Base-by-base conservation (phyloP, 1,140 invertebrate species). In the Matsumurasca onukii region DNA sequence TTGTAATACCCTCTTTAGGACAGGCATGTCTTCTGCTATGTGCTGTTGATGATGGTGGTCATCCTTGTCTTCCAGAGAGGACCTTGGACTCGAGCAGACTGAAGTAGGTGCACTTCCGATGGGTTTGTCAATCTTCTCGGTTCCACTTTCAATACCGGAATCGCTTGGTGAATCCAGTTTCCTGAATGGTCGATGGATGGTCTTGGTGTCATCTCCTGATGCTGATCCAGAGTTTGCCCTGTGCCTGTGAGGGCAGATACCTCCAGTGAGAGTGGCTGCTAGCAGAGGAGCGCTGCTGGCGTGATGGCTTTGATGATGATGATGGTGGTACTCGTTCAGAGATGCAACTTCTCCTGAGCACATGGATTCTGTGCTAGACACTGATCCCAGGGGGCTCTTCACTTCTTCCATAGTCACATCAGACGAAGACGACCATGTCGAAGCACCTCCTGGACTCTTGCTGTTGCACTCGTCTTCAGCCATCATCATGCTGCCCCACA, bases 111-210 rank as follows among this genome's bases (percentile, higher is more conserved):
- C 87, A 57, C 83, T 87, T 70, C 87, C 87, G n/a, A 79, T 82
- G 3, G 82, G 83, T 74, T 91, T 91, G 72, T 91, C 90, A 0
- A 86, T 74, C 73, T 92, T 93, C 80, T 94, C 91, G 45, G 93
- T 94, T n/a, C 93, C 93, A 1, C 90, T 92, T 77, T 96, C 93
- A 73, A 96, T 95, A 31, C 94, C 94, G 49, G 93, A 95, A 79
- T 97, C 94, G 70, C 89, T 93, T 12, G 93, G 93, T 3, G 92
- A 95, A 75, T 95, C 93, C 31, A 94, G 81, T 75, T 94, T 93
- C 31, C 92, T 85, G 77, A 92, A 90, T 78, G 77, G 86, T 85
- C 29, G 85, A 84, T 24, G 83, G 83, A 0, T 68, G 13, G 69
- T 86, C 84, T 62, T 86, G 85, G 66, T 34, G 88, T 87, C 17